Evolutionary conservation across 2,797 vertebrate genomes (phyloP), one percentile per base, ranked within the genome.

Genomic region (Cryptoblepharus egeriae): DNA sequence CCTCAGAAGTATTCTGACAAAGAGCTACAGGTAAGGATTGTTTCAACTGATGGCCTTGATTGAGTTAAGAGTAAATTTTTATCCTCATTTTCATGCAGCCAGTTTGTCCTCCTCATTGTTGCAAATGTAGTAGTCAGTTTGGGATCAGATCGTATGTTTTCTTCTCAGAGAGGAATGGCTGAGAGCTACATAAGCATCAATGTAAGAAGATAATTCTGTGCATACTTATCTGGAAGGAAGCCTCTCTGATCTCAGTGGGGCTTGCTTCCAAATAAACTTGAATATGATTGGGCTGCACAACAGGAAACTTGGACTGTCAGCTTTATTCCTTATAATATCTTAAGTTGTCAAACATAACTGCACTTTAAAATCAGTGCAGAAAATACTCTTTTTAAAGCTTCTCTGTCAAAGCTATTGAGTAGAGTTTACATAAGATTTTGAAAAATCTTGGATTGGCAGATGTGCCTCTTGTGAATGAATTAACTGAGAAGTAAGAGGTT

Each of bases 1-100:
- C 98, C 98, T 0, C 97, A 98, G 93, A 99, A 99, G 77, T 99
- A 99, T 78, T 98, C 97, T 0, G 98, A 99, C 90, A 99, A 98
- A 80, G 98, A 99, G 94, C 96, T 98, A 96, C 98, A 99, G 98
- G 98, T 99, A 85, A 71, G 94, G 1, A 0, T 0, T 1, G 20
- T 13, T 75, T n/a, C 18, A 35, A 24, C 55, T 75, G 12, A 52
- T 69, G 71, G 57, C 26, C 28, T 39, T 5, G n/a, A n/a, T n/a
- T 68, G 49, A 10, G 11, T 82, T 45, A 3, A 45, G 37, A n/a
- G 3, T 35, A 16, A 61, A 5, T 18, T 26, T 64, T 30, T 69
- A 24, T 22, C 4, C 20, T 32, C n/a, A 6, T 8, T 57, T 35
- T 5, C 12, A 24, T 28, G 2, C 28, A 39, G 6, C 26, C 49